These are phyloP conservation scores for Anguilla obscura DNA, from an alignment of 2,797 vertebrate genomes.

Conservation along the genomic window DNA sequence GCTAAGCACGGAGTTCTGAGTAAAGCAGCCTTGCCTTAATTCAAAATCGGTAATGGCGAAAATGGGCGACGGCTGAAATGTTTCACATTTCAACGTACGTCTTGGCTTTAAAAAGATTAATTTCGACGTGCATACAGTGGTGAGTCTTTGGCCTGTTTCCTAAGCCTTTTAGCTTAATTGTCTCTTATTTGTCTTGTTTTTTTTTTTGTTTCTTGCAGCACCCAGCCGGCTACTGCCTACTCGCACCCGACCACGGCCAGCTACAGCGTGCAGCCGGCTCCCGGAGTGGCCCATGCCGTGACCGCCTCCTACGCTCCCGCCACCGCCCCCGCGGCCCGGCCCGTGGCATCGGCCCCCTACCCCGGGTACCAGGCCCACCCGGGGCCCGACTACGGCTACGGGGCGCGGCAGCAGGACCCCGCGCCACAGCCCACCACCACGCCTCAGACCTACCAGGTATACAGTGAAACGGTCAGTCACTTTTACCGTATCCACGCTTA, in stretches of 20 bases:
- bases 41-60: not conserved
- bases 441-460: slow-evolving; percentile 76
- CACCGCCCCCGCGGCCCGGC: slow-evolving; percentile 59
- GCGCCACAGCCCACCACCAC: slow-evolving; percentile 68
- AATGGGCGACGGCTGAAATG: not conserved
- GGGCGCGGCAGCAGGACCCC: slow-evolving; percentile 58
- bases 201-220: slow-evolving; percentile 54
- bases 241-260: slow-evolving; percentile 69
- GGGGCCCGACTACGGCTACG: slow-evolving; percentile 65
- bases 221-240: slow-evolving; percentile 66
- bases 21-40: not conserved
- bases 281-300: slow-evolving; percentile 61
- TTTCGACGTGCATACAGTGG: not conserved
- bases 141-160: not conserved
- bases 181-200: not conserved
- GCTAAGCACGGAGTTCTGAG: not conserved
- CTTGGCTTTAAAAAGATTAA: not conserved
- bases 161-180: not conserved
- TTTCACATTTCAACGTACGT: not conserved
- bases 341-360: slow-evolving; percentile 60
- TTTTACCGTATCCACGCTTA: not conserved
- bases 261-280: slow-evolving; percentile 65
- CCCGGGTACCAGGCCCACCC: slow-evolving; percentile 65
- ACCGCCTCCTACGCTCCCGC: slow-evolving; percentile 68
- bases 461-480: slow-evolving; percentile 67